Evolutionary conservation across 1,140 invertebrate genomes (phyloP), one percentile per base, ranked within the genome.

Genomic region (Ooceraea biroi): DNA sequence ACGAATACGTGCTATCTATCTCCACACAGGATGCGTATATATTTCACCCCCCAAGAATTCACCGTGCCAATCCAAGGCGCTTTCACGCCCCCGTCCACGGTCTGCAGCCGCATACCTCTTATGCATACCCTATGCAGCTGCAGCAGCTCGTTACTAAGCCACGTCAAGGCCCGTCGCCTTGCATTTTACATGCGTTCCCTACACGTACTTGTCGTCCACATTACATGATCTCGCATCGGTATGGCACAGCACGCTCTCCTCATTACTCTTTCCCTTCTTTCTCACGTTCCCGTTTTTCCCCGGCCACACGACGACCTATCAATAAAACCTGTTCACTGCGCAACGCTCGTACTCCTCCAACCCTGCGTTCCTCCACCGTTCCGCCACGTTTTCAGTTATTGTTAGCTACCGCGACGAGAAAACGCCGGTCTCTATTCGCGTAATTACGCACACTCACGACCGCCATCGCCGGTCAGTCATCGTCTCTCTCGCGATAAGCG

Each of bases 191-290:
- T 89, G 89, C 86, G 88, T 82, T 36, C 82, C 60, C 86, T 86
- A 89, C 86, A 89, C 83, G 76, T 88, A 88, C 85, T 85, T 80
- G 82, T 87, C 87, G 86, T 91, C 76, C 85, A 74, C 85, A 71
- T 89, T 88, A 90, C 86, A 89, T 80, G 76, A 77, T 86, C 76
- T 83, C 86, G 84, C 86, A 88, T 89, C 90, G 85, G 85, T 91
- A 90, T 88, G 82, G 80, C 85, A 58, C 66, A 85, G 83, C 74
- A 85, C 85, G 87, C 85, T 87, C 82, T 77, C 65, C 87, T 88
- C 87, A 82, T 88, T 87, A 88, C 85, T 88, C 86, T 88, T 76
- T 80, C 83, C 30, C 82, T 76, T 71, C 73, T 86, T 87, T 84
- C 86, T 87, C 86, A 69, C 85, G 86, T 87, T 73, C 85, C 57